Evolutionary conservation across 1,140 invertebrate species (phyloP).

Genomic region (Steinernema feltiae): DNA sequence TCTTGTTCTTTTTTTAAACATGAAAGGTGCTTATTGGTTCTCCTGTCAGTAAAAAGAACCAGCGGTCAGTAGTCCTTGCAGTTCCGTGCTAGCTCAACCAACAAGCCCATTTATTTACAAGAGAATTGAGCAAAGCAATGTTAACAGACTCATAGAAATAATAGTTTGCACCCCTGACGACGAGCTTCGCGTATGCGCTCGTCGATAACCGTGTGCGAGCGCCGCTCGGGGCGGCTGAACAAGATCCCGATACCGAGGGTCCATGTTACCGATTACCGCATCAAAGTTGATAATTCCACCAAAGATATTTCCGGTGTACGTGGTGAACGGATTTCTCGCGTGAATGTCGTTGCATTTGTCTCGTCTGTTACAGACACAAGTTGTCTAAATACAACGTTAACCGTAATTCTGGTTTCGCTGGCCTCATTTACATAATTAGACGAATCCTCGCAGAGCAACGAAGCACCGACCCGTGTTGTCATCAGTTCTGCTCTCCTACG

Average conservation of each 20-base stretch:
- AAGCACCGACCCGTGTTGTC: conserved; percentile 27
- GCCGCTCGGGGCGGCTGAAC: background rate
- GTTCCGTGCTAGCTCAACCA: background rate
- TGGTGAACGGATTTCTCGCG: conserved; percentile 26
- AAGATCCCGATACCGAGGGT: conserved; percentile 26
- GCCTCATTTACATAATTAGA: conserved; percentile 19
- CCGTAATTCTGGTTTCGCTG: background rate
- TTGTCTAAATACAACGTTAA: conserved; percentile 20
- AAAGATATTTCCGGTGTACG: conserved; percentile 33
- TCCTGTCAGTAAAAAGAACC: background rate
- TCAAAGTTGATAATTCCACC: conserved; percentile 34
- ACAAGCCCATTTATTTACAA: background rate
- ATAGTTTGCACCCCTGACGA: background rate
- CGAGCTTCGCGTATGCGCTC: background rate
- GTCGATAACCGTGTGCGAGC: background rate
- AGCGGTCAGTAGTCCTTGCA: background rate
- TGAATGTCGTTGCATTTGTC: conserved; percentile 37
- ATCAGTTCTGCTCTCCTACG: conserved; percentile 22
- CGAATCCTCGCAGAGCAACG: conserved; percentile 33
- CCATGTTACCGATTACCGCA: conserved; percentile 24
- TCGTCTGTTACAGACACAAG: conserved; percentile 36
- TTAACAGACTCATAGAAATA: background rate
- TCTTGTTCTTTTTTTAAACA: too few relatives aligned
- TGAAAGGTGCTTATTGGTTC: too few relatives aligned
- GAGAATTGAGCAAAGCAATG: conserved; percentile 2